Evolutionary conservation across 2,797 vertebrate genomes (phyloP).

Genomic region (Manis pentadactyla): DNA sequence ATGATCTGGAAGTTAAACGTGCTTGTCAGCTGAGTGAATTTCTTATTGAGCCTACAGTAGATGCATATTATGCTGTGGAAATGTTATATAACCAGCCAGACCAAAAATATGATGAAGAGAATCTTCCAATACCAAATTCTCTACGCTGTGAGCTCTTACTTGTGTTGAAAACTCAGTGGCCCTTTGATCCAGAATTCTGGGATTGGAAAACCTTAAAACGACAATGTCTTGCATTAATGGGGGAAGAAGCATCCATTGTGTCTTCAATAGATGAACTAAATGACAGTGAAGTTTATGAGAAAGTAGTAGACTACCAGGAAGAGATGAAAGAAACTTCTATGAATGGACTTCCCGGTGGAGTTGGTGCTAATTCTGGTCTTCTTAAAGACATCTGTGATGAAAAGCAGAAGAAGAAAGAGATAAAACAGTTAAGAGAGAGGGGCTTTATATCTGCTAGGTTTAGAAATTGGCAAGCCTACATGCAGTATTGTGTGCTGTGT

Average conservation of each 20-base stretch:
- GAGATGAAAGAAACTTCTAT: conserved; percentile 85
- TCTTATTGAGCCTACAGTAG: conserved; percentile 97
- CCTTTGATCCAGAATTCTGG: conserved; percentile 99
- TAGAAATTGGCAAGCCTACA: conserved; percentile 98
- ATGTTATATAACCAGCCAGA: conserved; percentile 98
- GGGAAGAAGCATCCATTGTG: conserved; percentile 98
- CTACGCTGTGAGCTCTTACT: conserved; percentile 96
- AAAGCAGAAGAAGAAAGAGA: conserved; percentile 94
- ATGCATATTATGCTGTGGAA: conserved; percentile 98
- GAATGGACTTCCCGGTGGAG: conserved; percentile 89
- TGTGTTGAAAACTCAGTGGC: conserved; percentile 98
- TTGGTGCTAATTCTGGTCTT: conserved; percentile 90
- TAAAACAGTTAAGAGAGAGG: conserved; percentile 95
- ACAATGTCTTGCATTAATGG: conserved; percentile 97
- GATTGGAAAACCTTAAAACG: conserved; percentile 99
- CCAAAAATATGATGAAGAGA: conserved; percentile 97
- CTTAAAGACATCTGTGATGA: conserved; percentile 90
- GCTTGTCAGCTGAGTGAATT: conserved; percentile 99
- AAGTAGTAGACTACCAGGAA: conserved; percentile 90
- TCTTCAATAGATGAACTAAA: conserved; percentile 98
- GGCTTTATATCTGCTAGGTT: conserved; percentile 97
- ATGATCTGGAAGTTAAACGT: conserved; percentile 97
- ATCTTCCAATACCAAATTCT: conserved; percentile 97
- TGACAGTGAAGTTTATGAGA: conserved; percentile 94
- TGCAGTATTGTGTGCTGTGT: conserved; percentile 98